Evolutionary conservation across 2,888 invertebrate genomes (phyloP), one percentile per base, ranked within the genome.

Genomic region (Sinhomidia bicolor): DNA sequence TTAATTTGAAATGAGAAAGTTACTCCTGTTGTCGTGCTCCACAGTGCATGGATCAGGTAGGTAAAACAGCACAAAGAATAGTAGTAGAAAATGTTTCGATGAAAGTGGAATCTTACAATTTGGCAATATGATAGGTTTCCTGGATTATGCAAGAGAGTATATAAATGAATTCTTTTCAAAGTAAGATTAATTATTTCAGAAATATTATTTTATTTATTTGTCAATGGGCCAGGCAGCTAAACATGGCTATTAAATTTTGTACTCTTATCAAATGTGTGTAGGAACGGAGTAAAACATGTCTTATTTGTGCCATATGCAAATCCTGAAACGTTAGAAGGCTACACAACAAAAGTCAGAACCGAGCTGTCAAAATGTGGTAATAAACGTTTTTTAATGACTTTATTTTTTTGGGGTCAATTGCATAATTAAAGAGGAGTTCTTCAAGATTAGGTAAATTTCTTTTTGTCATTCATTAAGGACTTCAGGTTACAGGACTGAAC

Each of bases 281-380:
- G 96, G 90, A 95, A 95, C 92, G 94, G 95, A 92, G 95, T 96
- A 0, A 94, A 94, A 60, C 95, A 95, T 62, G 93, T 97, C 74
- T 93, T 97, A 9, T 97, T 97, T 93, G 94, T 97, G 41, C 97
- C 97, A 0, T 97, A 96, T 93, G 97, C 97, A 9, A 94, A 95
- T 92, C 95, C 94, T 51, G 95, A 96, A 92, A 83, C 82, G 6
- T 94, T 96, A 93, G 95, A 96, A 92, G 94, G 93, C 7, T 97
- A 97, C 93, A 95, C 96, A 0, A 93, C 94, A 9, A 95, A 94
- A 93, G 95, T 96, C 0, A 94, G 94, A 89, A 93, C 94, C 89
- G 95, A 95, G 2, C 94, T 97, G 88, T 93, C 94, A 36, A 94
- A 95, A 76, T 96, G 96, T 95, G 96, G 96, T 94, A 93, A 92